phyloP scores from a whole-genome alignment of 2,113 vertebrate genomes.

The Formicarius rufipectus region DNA sequence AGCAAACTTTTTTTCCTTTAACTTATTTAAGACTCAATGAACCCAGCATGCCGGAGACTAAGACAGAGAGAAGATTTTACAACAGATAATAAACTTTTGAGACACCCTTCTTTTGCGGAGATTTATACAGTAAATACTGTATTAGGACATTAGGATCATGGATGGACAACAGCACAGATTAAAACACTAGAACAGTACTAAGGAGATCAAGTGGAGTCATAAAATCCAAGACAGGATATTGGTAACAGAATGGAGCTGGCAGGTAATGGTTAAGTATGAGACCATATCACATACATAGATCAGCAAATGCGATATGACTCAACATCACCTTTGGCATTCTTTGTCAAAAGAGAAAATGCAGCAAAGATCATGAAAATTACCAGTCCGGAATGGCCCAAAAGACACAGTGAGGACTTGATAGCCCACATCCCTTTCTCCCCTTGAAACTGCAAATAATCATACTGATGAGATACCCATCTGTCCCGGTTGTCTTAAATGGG shows the following conservation, averaged over 20 bases:
- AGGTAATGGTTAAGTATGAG: background rate
- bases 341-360: background rate
- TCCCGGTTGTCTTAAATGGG: background rate
- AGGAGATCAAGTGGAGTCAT: background rate
- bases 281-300: background rate
- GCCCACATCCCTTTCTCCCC: background rate
- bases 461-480: background rate
- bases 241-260: background rate
- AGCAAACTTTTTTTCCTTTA: background rate
- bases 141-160: background rate
- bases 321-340: accelerated
- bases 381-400: background rate
- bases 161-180: background rate
- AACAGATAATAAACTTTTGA: background rate
- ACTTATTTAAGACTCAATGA: background rate
- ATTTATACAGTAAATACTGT: background rate
- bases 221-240: background rate
- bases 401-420: background rate
- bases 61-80: background rate
- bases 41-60: background rate
- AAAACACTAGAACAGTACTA: background rate
- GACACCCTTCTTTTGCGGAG: background rate
- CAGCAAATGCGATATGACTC: background rate
- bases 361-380: background rate
- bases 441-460: background rate